A percentile compares a stretch with the other conserved stretches of the same genome.
Evolutionary conservation across 2,888 invertebrate species (phyloP).

Genomic region (Idaea straminata): DNA sequence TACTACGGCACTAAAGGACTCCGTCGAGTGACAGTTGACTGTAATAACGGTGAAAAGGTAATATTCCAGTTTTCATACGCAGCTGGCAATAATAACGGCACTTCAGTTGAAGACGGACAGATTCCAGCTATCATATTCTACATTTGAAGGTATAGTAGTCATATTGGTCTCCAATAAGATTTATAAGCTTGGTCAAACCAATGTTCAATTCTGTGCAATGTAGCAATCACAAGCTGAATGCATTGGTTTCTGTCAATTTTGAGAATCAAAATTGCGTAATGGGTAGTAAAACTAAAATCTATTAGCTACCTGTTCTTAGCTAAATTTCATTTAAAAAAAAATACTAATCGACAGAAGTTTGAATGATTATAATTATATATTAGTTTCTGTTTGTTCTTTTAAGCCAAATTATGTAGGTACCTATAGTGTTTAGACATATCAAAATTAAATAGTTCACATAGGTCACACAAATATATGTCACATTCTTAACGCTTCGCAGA

Average conservation of each 20-base stretch:
- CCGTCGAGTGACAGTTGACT: constrained; percentile 86
- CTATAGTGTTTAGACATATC: not conserved
- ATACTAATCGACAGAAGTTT: too few species aligned
- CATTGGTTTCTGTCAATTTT: not conserved
- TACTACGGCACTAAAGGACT: constrained; percentile 92
- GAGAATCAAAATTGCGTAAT: not conserved
- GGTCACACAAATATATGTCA: too few species aligned
- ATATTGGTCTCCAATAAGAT: not conserved
- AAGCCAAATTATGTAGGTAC: not conserved
- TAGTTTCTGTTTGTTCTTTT: too few species aligned
- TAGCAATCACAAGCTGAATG: not conserved
- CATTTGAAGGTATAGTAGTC: constrained; percentile 54
- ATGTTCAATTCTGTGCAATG: not conserved
- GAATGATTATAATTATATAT: too few species aligned
- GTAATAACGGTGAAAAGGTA: constrained; percentile 86
- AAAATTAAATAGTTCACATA: not conserved
- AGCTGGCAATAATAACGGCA: constrained; percentile 92
- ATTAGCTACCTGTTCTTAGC: not conserved
- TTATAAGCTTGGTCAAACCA: not conserved
- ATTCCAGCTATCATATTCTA: constrained; percentile 94
- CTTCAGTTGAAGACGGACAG: constrained; percentile 92
- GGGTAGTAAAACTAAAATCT: not conserved
- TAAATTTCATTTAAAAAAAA: too few species aligned
- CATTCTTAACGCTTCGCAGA: too few species aligned
- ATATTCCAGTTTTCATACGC: constrained; percentile 91